Evolutionary conservation across 2,888 invertebrate species (phyloP).

Genomic region (Lycaena phlaeas): DNA sequence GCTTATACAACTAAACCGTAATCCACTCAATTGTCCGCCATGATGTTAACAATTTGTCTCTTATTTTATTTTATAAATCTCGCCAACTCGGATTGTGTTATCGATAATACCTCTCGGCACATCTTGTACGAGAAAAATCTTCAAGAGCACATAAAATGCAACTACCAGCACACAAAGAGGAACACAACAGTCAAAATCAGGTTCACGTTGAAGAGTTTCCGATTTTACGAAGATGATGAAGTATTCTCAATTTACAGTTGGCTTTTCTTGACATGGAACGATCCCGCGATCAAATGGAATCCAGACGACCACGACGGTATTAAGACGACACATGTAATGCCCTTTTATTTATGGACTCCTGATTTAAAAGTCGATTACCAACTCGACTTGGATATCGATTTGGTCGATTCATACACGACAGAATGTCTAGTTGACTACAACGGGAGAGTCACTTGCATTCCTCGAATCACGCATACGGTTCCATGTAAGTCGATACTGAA

Average conservation of each 20-base stretch:
- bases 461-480: constrained; percentile 8
- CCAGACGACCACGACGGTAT: constrained; percentile 21
- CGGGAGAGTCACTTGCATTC: constrained; percentile 23
- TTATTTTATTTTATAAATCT: background rate
- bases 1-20: background rate
- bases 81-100: background rate
- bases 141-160: background rate
- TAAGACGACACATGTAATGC: constrained; percentile 6
- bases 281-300: constrained; percentile 24
- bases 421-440: constrained; percentile 20
- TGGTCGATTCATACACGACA: background rate
- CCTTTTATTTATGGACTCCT: constrained; percentile 23
- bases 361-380: constrained; percentile 20
- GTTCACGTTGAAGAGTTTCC: constrained; percentile 28
- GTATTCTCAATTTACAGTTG: constrained; percentile 22
- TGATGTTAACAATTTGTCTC: background rate
- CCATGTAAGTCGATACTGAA: constrained; percentile 25
- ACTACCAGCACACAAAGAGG: background rate
- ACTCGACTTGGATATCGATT: constrained; percentile 10
- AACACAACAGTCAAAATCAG: constrained; percentile 8
- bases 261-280: constrained; percentile 22
- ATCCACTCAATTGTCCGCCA: background rate
- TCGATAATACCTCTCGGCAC: background rate
- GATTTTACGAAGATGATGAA: constrained; percentile 24
- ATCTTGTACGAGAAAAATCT: background rate